Evolutionary conservation across 1,140 invertebrate species (phyloP).

Genomic region (Galleria mellonella): DNA sequence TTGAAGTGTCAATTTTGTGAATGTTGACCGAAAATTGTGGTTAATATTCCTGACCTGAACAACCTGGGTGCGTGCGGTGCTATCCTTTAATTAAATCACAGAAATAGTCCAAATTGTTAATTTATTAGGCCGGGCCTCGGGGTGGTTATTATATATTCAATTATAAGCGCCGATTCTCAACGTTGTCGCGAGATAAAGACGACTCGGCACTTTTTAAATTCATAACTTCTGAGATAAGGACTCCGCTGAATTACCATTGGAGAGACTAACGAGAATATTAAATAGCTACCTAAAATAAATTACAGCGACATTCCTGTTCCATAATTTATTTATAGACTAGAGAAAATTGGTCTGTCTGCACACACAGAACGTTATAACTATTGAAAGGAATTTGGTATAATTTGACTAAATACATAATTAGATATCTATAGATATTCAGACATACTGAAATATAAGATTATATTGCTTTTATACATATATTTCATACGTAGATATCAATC

Average conservation of each 20-base stretch:
- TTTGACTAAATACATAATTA: no score
- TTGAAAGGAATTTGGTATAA: no score
- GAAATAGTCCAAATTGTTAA: constrained; percentile 61
- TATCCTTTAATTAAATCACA: constrained; percentile 71
- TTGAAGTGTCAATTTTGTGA: constrained; percentile 74
- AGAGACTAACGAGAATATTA: constrained; percentile 7
- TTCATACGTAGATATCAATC: no score
- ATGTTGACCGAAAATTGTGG: constrained; percentile 73
- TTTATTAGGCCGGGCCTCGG: constrained; percentile 39
- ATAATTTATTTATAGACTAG: no score
- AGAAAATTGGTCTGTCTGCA: no score
- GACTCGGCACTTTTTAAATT: constrained; percentile 2
- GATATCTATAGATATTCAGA: no score
- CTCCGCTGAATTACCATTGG: no score
- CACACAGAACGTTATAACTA: no score
- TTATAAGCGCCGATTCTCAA: constrained; percentile 11
- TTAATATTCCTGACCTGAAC: constrained; percentile 67
- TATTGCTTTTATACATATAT: no score
- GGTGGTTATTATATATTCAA: constrained; percentile 26
- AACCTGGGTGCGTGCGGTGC: constrained; percentile 47
- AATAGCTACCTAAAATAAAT: constrained; percentile 10
- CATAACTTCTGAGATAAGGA: no score
- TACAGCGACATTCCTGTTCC: neutral
- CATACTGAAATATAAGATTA: no score
- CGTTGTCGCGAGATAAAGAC: constrained; percentile 1